These are phyloP conservation scores for Acanthornis magna DNA, from an alignment of 2,797 vertebrate genomes.

Conservation along the genomic window DNA sequence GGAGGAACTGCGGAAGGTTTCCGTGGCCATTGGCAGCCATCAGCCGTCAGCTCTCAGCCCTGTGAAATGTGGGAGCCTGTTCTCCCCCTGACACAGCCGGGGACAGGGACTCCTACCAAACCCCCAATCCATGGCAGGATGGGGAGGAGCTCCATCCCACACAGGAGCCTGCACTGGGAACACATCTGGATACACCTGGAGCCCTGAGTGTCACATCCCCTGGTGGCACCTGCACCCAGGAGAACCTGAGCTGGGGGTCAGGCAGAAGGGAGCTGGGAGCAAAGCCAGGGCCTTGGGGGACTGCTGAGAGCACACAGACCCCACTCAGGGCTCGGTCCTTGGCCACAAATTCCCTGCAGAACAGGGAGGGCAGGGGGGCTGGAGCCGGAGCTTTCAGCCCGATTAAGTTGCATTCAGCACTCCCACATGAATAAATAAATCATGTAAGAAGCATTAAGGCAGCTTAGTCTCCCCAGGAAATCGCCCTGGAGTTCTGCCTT, in stretches of 20 bases:
- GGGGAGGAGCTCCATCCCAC: background rate
- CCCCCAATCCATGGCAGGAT: background rate
- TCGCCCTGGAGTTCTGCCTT: slow-evolving; percentile 9
- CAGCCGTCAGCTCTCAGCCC: background rate
- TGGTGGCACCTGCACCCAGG: background rate
- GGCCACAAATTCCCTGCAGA: background rate
- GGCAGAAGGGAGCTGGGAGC: background rate
- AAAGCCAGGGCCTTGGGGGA: background rate
- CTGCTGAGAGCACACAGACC: background rate
- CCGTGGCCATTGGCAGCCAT: accelerated
- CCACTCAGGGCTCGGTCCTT: accelerated
- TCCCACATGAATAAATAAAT: slow-evolving; percentile 58
- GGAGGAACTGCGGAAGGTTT: background rate
- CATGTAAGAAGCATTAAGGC: slow-evolving; percentile 60
- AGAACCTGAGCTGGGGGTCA: background rate
- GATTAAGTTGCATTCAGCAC: background rate
- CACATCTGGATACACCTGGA: background rate
- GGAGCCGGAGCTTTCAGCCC: background rate
- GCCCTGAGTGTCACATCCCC: background rate
- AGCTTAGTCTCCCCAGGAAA: slow-evolving; percentile 34
- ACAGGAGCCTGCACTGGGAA: accelerated
- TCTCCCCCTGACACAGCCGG: background rate
- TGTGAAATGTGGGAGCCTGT: background rate
- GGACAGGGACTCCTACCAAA: background rate
- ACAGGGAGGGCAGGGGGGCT: background rate